A percentile compares a stretch with the other conserved stretches of the same genome.
Conservation (phyloP, 92 coral and sea anemone genomes). For the Micromussa lordhowensis region DNA sequence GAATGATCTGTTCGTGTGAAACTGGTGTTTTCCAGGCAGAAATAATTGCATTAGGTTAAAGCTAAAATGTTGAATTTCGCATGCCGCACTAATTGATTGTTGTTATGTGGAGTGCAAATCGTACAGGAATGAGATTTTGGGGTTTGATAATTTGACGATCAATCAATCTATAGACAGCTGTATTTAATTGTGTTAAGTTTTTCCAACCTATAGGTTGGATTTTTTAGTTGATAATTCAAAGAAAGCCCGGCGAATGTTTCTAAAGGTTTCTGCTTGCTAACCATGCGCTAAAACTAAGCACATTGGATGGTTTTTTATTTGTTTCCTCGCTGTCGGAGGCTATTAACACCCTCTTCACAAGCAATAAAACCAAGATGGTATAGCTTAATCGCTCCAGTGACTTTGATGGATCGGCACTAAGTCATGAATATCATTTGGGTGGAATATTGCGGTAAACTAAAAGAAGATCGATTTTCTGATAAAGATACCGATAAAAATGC, state of each 20-base stretch:
- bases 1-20: background rate
- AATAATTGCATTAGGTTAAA: background rate
- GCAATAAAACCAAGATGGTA: background rate
- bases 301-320: background rate
- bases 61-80: background rate
- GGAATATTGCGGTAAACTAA: background rate
- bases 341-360: background rate
- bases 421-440: background rate
- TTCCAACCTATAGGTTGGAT: background rate
- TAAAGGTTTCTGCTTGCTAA: background rate
- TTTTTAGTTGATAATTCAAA: background rate
- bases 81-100: background rate
- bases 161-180: background rate
- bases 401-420: background rate
- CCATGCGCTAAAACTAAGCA: background rate
- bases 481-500: slow-evolving; percentile 14
- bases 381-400: background rate
- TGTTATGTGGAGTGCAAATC: background rate
- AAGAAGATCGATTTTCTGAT: background rate
- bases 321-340: background rate
- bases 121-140: background rate
- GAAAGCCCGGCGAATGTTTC: background rate
- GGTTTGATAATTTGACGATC: background rate
- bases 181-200: background rate
- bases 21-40: background rate